A percentile compares a stretch with the other conserved stretches of the same genome.
Conservation (phyloP, 2,113 vertebrate genomes). For the Pipa parva region DNA sequence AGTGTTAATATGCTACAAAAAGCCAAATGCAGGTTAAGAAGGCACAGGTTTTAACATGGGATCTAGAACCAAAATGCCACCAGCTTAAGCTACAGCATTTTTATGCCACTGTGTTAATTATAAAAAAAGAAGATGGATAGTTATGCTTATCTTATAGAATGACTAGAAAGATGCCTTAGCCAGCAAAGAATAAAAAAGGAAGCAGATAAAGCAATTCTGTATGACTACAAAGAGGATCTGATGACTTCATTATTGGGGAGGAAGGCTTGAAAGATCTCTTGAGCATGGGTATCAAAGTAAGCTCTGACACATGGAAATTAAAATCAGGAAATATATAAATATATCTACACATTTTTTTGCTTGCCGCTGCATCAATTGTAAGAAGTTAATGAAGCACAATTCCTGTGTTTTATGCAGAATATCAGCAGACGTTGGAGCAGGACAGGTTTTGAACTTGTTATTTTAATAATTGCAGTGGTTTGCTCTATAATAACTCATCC, state of each 20-base stretch:
- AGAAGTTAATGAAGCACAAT: conserved; percentile 30
- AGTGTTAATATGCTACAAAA: neutral
- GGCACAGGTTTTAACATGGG: neutral
- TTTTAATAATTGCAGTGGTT: conserved; percentile 37
- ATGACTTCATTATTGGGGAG: conserved; percentile 34
- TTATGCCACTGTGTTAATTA: conserved; percentile 14
- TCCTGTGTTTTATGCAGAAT: conserved; percentile 19
- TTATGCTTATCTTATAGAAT: conserved; percentile 3
- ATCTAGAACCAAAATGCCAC: neutral
- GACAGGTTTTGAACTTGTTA: conserved; percentile 26
- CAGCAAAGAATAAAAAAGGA: neutral
- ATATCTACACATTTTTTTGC: neutral
- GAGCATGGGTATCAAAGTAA: conserved; percentile 30
- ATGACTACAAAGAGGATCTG: conserved; percentile 21
- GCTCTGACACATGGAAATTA: conserved; percentile 37
- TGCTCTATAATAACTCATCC: conserved; percentile 15
- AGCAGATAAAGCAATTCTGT: conserved; percentile 18
- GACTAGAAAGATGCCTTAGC: conserved; percentile 8
- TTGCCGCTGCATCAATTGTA: conserved; percentile 36
- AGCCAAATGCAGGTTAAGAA: neutral
- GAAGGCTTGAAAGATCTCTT: conserved; percentile 20
- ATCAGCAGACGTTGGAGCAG: conserved; percentile 7
- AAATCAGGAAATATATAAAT: conserved; percentile 12
- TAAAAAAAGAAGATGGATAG: conserved; percentile 16
- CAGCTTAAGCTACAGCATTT: neutral